These are phyloP conservation scores for Drosophila funebris DNA, from an alignment of 1,140 invertebrate genomes.

Conservation along the genomic window DNA sequence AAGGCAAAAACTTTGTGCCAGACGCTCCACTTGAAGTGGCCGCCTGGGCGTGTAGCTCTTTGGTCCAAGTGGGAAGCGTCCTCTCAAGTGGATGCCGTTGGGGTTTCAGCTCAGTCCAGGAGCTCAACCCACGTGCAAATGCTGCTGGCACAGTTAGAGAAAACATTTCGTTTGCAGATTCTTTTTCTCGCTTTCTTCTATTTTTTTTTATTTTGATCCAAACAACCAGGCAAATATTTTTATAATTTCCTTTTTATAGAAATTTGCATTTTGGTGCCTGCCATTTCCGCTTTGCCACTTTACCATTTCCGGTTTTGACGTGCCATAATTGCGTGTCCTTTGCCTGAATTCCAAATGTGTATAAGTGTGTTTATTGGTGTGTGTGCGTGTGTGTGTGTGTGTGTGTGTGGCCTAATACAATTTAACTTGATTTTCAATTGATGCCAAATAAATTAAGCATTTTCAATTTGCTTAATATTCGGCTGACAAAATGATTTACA, in stretches of 20 bases:
- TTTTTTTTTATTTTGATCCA: not conserved
- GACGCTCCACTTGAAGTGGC: constrained; percentile 62
- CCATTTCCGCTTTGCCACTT: constrained; percentile 74
- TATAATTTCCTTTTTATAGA: constrained; percentile 70
- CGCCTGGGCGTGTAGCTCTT: constrained; percentile 34
- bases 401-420: constrained; percentile 29
- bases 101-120: constrained; percentile 48
- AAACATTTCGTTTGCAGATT: constrained; percentile 44
- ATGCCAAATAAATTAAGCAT: constrained; percentile 54
- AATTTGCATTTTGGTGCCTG: constrained; percentile 69
- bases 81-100: constrained; percentile 55
- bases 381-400: not conserved
- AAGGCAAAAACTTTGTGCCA: constrained; percentile 50
- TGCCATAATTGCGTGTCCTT: constrained; percentile 58
- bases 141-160: constrained; percentile 14
- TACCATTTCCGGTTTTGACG: constrained; percentile 75
- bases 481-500: constrained; percentile 12
- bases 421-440: constrained; percentile 57
- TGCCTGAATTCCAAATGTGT: constrained; percentile 8
- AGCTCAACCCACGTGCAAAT: constrained; percentile 65
- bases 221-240: constrained; percentile 63
- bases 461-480: constrained; percentile 38
- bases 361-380: not conserved
- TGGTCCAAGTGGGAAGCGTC: constrained; percentile 42
- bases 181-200: not conserved